Conservation (phyloP, 2,113 vertebrate genomes). For the Columbina picui region DNA sequence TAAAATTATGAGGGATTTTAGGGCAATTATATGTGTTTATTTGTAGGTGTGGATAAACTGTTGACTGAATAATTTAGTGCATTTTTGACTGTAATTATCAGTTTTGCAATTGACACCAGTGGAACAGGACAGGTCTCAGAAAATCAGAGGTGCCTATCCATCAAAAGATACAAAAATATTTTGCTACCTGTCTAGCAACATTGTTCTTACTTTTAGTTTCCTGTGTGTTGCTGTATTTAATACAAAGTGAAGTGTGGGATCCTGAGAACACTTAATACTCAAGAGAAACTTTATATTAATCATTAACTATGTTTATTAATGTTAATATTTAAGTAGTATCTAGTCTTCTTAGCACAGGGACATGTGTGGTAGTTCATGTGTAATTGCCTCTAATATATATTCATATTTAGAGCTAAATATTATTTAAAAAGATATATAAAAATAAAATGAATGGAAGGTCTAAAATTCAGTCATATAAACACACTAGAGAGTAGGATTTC, state of each 20-base stretch:
- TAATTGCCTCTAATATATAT: constrained; percentile 30
- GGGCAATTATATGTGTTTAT: not conserved
- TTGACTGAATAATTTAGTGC: not conserved
- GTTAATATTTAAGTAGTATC: not conserved
- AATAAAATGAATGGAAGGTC: not conserved
- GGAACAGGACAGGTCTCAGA: not conserved
- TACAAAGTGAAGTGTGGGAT: not conserved
- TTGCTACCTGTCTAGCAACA: not conserved
- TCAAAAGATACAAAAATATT: not conserved
- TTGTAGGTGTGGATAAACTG: not conserved
- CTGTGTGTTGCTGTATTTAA: not conserved
- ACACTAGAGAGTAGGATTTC: not conserved
- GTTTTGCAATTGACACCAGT: not conserved
- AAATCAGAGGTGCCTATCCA: not conserved
- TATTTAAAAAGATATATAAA: not conserved
- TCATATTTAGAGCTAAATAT: not conserved
- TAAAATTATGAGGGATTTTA: not conserved
- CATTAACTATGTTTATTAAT: not conserved
- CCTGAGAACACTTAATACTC: not conserved
- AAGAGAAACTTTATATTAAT: not conserved
- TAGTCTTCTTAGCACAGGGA: constrained; percentile 26
- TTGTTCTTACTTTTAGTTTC: not conserved
- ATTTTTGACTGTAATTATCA: not conserved
- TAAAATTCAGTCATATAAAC: not conserved
- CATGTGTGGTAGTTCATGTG: not conserved